A percentile compares a stretch with the other conserved stretches of the same genome.
Conservation (phyloP, 2,113 vertebrate species). For the Hyperoodon ampullatus region DNA sequence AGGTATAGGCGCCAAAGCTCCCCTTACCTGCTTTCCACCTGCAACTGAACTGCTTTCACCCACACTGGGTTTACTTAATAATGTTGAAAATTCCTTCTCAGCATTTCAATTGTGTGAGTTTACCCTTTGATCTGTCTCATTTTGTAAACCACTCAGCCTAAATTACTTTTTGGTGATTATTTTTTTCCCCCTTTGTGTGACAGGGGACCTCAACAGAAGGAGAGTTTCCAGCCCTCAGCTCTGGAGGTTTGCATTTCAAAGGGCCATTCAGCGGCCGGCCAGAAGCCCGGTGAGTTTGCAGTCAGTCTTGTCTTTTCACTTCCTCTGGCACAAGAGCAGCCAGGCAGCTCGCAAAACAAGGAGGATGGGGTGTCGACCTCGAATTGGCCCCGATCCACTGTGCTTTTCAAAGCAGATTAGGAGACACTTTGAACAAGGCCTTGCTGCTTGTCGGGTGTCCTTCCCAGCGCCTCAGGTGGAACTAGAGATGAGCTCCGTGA, state of each 20-base stretch:
- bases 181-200: background rate
- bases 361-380: background rate
- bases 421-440: slow-evolving; percentile 56
- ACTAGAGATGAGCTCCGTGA: slow-evolving; percentile 55
- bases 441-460: slow-evolving; percentile 18
- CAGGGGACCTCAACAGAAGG: slow-evolving; percentile 37
- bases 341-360: background rate
- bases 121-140: slow-evolving; percentile 48
- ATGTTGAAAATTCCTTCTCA: slow-evolving; percentile 10
- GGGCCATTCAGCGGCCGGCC: background rate
- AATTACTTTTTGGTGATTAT: slow-evolving; percentile 46
- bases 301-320: background rate
- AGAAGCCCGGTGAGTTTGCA: background rate
- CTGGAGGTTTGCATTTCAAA: slow-evolving; percentile 60
- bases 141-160: slow-evolving; percentile 42
- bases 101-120: slow-evolving; percentile 38
- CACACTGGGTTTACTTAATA: background rate
- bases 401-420: slow-evolving; percentile 71
- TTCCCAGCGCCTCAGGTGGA: slow-evolving; percentile 9
- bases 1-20: background rate
- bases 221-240: background rate
- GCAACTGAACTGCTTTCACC: background rate
- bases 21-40: background rate
- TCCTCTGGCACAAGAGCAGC: background rate
- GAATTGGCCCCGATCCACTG: background rate